These are phyloP conservation scores for Aix galericulata DNA, from an alignment of 2,113 vertebrate species.

Conservation along the genomic window DNA sequence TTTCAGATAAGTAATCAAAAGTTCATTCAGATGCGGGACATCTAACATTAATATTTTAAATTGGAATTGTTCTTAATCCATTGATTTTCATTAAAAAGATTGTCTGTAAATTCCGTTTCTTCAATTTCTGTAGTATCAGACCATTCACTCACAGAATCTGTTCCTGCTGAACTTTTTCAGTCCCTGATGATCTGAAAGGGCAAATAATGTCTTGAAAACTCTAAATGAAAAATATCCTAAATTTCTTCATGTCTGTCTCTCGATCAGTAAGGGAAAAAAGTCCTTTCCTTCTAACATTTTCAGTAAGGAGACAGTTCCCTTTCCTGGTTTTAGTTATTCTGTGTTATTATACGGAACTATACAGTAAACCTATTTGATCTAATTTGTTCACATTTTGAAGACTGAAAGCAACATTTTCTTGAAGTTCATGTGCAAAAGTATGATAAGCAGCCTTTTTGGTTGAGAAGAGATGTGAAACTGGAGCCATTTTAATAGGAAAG, in stretches of 20 bases:
- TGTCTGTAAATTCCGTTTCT: neutral
- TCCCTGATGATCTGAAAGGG: neutral
- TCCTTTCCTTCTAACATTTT: neutral
- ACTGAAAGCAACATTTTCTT: neutral
- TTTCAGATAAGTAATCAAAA: neutral
- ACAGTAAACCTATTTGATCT: neutral
- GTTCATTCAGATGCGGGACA: neutral
- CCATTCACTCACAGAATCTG: neutral
- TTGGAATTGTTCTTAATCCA: neutral
- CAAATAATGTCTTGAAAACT: neutral
- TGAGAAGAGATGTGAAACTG: neutral
- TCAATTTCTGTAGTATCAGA: neutral
- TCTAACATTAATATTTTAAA: neutral
- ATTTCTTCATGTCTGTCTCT: neutral
- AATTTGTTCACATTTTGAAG: neutral
- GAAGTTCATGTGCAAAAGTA: neutral
- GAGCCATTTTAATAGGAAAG: neutral
- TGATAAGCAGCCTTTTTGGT: neutral
- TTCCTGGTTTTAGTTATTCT: neutral
- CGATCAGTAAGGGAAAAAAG: neutral
- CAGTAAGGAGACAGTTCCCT: neutral
- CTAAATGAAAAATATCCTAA: neutral
- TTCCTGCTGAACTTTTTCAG: neutral
- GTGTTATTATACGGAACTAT: neutral
- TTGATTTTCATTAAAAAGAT: neutral